Base-by-base conservation (phyloP, 2,797 vertebrate species). In the Margarornis squamiger region DNA sequence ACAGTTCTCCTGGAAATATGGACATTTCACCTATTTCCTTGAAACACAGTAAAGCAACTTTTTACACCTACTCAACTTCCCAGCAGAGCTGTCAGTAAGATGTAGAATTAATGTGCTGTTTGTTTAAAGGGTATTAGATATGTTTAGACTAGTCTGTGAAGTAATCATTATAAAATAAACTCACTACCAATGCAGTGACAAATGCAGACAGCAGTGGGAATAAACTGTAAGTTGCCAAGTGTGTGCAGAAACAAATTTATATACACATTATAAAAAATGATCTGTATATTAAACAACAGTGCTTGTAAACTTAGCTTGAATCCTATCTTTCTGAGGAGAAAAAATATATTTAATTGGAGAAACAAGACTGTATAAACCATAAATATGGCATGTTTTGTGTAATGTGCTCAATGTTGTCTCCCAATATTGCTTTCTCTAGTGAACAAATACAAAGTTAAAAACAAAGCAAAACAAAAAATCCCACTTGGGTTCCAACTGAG, bases 381-480 rank as follows among this genome's bases (percentile, higher is more conserved):
- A 92, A 90, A 68, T 39, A 55, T 45, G 29, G 2, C 16, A 7
- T 70, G 15, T 36, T 79, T 92, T 73, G 4, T 57, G 4, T 61
- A 70, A 19, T 32, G 9, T 49, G 23, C 45, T 68, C 13, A 45
- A 22, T 15, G 12, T 4, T 54, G 9, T 78, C 7, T 86, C 38
- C 29, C n/a, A 91, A 38, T 2, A 45, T 1, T 26, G 3, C 67
- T 81, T 88, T 72, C 8, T 66, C 2, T 55, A 78, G 26, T 32
- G 43, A 88, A 54, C 0, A 0, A 78, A 76, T 30, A 48, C 26
- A 74, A 77, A 74, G 2, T 34, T 72, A 16, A 76, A 90, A 54
- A 1, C 6, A 39, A 59, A 62, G 2, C 1, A 38, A 73, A 68
- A 3, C 5, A 66, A 41, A 38, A 6, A 24, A 43, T 0, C 0